Evolutionary conservation across 2,888 invertebrate species (phyloP).

Genomic region (Taenaris catops): DNA sequence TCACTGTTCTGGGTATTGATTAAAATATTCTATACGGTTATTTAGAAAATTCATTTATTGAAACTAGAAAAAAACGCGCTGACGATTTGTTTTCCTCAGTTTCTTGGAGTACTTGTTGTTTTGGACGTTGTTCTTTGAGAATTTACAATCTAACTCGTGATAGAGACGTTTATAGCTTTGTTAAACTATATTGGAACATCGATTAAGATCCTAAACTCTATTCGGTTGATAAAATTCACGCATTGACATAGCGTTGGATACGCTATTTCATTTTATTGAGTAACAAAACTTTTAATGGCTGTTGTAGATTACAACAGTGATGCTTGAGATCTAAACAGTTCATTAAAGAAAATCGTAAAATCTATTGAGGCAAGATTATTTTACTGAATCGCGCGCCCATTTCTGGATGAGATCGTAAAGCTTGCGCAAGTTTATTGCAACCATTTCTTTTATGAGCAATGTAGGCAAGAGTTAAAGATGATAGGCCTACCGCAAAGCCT

Average conservation of each 20-base stretch:
- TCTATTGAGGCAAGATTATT: conserved; percentile 17
- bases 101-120: too few relatives aligned
- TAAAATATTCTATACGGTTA: conserved; percentile 9
- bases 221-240: background rate
- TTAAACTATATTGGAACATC: too few relatives aligned
- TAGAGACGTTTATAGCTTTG: too few relatives aligned
- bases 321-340: conserved; percentile 10
- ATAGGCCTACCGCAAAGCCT: conserved; percentile 11
- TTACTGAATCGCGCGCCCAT: conserved; percentile 10
- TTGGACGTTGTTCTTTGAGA: too few relatives aligned
- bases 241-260: too few relatives aligned
- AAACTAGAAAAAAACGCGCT: too few relatives aligned
- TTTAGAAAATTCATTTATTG: conserved; percentile 3
- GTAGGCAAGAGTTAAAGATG: conserved; percentile 16
- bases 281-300: conserved; percentile 7
- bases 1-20: conserved; percentile 26
- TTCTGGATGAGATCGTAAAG: conserved; percentile 12
- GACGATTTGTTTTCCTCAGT: too few relatives aligned
- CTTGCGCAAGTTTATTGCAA: conserved; percentile 20
- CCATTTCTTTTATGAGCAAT: conserved; percentile 15
- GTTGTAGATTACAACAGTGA: conserved; percentile 1
- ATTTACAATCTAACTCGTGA: too few relatives aligned
- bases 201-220: too few relatives aligned
- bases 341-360: conserved; percentile 20
- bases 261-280: conserved; percentile 2